Conservation (phyloP, 2,113 vertebrate species). For the Megalops atlanticus region DNA sequence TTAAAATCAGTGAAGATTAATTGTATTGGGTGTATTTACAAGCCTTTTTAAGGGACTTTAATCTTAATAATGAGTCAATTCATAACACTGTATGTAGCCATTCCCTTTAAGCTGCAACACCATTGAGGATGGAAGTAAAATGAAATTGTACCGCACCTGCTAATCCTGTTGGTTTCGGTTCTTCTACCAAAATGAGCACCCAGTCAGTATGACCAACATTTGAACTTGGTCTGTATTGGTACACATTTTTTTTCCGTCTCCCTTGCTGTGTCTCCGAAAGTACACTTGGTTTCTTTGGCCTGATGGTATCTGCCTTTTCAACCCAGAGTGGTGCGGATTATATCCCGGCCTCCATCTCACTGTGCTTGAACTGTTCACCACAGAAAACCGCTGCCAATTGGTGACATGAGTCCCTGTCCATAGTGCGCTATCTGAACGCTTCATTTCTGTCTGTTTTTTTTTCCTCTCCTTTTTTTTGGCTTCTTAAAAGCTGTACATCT, state of each 20-base stretch:
- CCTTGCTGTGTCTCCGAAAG: conserved; percentile 3
- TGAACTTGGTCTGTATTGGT: conserved; percentile 4
- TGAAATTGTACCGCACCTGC: too few relatives aligned
- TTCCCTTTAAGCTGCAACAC: too few relatives aligned
- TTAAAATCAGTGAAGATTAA: neutral
- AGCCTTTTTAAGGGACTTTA: neutral
- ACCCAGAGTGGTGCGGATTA: neutral
- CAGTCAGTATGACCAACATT: neutral
- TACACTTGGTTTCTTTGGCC: conserved; percentile 9
- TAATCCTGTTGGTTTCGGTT: too few relatives aligned
- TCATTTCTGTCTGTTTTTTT: conserved; percentile 2
- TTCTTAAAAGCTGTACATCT: conserved; percentile 2
- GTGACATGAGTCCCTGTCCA: conserved; percentile 1
- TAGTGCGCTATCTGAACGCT: conserved; percentile 26
- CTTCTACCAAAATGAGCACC: neutral
- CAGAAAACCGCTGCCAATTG: conserved; percentile 26
- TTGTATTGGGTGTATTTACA: neutral
- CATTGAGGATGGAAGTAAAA: too few relatives aligned
- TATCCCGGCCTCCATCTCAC: neutral
- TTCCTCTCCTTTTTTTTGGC: neutral
- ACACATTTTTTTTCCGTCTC: conserved; percentile 11
- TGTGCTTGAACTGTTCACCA: conserved; percentile 15
- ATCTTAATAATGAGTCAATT: neutral
- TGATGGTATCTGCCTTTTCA: conserved; percentile 14
- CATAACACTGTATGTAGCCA: too few relatives aligned